Percentiles rank a stretch among this genome's conserved stretches.
phyloP scores from a whole-genome alignment of 2,113 vertebrate genomes.

The Rhea pennata region DNA sequence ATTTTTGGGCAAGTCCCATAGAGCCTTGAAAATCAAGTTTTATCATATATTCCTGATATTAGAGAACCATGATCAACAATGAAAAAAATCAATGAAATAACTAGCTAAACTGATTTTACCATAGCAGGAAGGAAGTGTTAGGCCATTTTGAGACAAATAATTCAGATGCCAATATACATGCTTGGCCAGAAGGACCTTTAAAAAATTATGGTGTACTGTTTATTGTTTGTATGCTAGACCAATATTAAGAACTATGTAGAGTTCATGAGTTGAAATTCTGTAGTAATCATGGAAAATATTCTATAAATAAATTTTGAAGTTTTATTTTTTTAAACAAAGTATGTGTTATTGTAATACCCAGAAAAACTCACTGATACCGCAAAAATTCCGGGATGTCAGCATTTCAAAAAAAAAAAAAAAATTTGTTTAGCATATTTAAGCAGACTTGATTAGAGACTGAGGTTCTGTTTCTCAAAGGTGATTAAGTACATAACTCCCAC shows the following conservation, averaged over 20 bases:
- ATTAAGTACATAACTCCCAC: slow-evolving; percentile 27
- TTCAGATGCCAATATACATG: background rate
- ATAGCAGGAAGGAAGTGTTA: background rate
- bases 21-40: background rate
- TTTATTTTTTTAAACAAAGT: background rate
- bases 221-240: background rate
- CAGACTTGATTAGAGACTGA: slow-evolving; percentile 23
- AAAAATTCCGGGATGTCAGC: background rate
- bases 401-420: slow-evolving; percentile 11
- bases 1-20: background rate
- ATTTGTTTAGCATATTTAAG: slow-evolving; percentile 19
- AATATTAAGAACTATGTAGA: background rate
- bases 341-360: background rate
- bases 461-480: slow-evolving; percentile 32
- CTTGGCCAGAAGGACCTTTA: background rate
- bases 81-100: background rate
- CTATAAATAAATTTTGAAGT: background rate
- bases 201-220: background rate
- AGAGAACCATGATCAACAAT: background rate
- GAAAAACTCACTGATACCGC: background rate
- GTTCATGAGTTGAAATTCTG: background rate
- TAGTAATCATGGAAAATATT: background rate
- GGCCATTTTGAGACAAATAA: background rate
- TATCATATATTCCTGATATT: background rate
- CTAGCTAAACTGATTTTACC: background rate